Conservation (phyloP, 2,888 invertebrate genomes). For the Drosophila prostipennis region DNA sequence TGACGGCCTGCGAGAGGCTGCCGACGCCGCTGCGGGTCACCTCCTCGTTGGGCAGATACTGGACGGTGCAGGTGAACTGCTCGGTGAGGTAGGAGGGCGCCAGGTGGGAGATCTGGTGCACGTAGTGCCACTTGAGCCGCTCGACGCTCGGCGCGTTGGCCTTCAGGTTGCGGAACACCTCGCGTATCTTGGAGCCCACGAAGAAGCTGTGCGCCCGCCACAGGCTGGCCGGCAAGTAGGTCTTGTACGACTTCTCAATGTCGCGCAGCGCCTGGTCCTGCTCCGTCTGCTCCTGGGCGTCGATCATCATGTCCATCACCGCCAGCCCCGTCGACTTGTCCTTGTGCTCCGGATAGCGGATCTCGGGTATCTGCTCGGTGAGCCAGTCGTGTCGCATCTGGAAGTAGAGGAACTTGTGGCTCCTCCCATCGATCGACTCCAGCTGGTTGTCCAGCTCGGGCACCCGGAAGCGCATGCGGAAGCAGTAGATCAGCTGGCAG, state of each 20-base stretch:
- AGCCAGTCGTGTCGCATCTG: constrained; percentile 93
- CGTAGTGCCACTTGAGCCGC: constrained; percentile 91
- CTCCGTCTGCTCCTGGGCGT: constrained; percentile 89
- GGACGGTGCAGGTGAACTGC: constrained; percentile 84
- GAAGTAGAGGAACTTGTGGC: constrained; percentile 94
- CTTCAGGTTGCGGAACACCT: constrained; percentile 86
- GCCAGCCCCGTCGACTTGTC: constrained; percentile 92
- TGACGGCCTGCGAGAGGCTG: constrained; percentile 29
- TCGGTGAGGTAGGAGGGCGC: constrained; percentile 93
- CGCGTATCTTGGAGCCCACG: constrained; percentile 90
- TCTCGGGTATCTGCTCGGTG: constrained; percentile 91
- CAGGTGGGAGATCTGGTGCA: constrained; percentile 91
- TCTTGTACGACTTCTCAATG: constrained; percentile 91
- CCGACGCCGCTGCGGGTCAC: constrained; percentile 22
- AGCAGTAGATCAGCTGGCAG: constrained; percentile 87
- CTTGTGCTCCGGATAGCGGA: constrained; percentile 91
- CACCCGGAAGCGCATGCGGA: constrained; percentile 92
- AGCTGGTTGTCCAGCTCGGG: constrained; percentile 80
- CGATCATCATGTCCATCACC: constrained; percentile 94
- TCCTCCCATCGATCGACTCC: constrained; percentile 87
- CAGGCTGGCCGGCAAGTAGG: constrained; percentile 92
- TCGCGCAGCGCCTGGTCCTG: constrained; percentile 86
- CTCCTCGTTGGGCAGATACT: constrained; percentile 86
- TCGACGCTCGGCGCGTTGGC: constrained; percentile 79
- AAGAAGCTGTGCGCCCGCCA: constrained; percentile 90